Percentiles rank a stretch among this genome's conserved stretches.
Evolutionary conservation across 2,797 vertebrate genomes (phyloP).

Genomic region (Borostomias antarcticus): DNA sequence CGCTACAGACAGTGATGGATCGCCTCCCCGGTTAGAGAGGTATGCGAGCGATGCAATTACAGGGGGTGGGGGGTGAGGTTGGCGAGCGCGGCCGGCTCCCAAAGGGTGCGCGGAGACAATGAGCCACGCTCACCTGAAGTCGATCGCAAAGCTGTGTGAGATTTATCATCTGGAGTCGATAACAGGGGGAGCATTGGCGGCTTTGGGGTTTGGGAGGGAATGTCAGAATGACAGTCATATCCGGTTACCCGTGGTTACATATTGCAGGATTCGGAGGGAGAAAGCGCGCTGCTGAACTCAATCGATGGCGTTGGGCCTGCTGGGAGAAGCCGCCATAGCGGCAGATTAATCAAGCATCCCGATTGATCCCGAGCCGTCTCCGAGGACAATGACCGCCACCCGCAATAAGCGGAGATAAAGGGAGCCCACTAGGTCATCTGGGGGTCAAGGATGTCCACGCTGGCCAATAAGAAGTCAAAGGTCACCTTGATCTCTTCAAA

Average conservation of each 20-base stretch:
- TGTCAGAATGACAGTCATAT: background rate
- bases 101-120: no score
- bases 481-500: no score
- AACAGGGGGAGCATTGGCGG: background rate
- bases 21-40: background rate
- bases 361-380: background rate
- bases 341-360: no score
- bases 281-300: no score
- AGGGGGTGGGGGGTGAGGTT: background rate
- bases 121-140: no score
- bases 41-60: conserved; percentile 8
- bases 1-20: background rate
- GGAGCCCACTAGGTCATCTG: background rate
- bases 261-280: no score
- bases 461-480: background rate
- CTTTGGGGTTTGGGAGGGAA: background rate
- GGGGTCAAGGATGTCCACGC: background rate
- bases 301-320: no score
- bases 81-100: background rate
- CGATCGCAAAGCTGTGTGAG: background rate
- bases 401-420: background rate
- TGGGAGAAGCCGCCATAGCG: no score
- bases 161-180: background rate
- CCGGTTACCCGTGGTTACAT: no score
- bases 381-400: background rate